A percentile compares a stretch with the other conserved stretches of the same genome.
phyloP scores from a whole-genome alignment of 2,888 invertebrate species.

The Latrodectus elegans region DNA sequence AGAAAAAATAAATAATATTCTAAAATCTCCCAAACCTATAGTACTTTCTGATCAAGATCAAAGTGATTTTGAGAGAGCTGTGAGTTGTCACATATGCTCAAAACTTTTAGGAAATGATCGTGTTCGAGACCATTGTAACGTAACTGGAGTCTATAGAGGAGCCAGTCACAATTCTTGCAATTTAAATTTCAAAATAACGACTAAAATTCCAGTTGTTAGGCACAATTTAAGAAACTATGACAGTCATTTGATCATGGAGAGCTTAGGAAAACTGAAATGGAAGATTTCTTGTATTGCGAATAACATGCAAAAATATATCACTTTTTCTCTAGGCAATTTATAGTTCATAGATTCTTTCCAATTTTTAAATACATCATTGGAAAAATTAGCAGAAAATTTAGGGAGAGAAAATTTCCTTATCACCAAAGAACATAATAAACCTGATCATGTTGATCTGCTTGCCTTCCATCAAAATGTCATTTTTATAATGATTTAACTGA shows the following conservation, averaged over 20 bases:
- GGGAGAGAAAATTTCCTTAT: neutral
- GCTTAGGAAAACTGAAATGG: constrained; percentile 5
- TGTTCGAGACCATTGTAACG: constrained; percentile 41
- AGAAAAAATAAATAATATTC: neutral
- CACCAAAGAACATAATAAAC: too few species aligned
- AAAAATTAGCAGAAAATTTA: constrained; percentile 10
- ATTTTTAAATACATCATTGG: constrained; percentile 25
- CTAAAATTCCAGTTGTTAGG: neutral
- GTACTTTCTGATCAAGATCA: neutral
- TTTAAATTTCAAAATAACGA: constrained; percentile 6
- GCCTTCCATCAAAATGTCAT: neutral
- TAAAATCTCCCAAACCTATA: neutral
- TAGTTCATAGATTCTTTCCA: constrained; percentile 14
- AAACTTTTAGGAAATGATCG: constrained; percentile 1
- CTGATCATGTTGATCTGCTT: too few species aligned
- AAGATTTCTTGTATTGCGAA: constrained; percentile 17
- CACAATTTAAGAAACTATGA: constrained; percentile 16
- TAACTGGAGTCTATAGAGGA: constrained; percentile 7
- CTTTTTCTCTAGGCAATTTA: neutral
- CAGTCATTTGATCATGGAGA: neutral
- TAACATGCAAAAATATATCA: constrained; percentile 13
- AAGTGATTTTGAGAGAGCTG: neutral
- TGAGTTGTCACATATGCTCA: constrained; percentile 7
- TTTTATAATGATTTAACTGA: too few species aligned
- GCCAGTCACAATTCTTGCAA: constrained; percentile 32